Evolutionary conservation across 2,113 vertebrate genomes (phyloP).

Genomic region (Edolisoma coerulescens): DNA sequence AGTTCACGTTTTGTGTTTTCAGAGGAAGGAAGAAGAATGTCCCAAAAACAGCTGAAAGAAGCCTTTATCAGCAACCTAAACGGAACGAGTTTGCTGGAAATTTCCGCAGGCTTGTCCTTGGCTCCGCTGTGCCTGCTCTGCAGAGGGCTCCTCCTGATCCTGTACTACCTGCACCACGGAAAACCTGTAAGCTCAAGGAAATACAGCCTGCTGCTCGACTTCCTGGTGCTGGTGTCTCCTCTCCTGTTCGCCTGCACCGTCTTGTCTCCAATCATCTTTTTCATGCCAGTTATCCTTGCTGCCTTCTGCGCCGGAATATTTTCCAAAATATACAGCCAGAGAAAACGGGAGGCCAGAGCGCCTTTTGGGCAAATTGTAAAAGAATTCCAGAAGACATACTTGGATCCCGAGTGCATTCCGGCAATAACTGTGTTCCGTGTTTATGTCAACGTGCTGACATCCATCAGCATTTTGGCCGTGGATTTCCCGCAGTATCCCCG

Average conservation of each 20-base stretch:
- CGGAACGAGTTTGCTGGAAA: slow-evolving; percentile 86
- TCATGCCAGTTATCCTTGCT: slow-evolving; percentile 56
- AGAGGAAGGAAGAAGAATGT: slow-evolving; percentile 74
- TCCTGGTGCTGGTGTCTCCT: slow-evolving; percentile 79
- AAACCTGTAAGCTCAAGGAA: slow-evolving; percentile 59
- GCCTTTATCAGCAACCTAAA: slow-evolving; percentile 90
- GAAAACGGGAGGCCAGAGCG: neutral
- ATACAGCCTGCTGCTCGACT: slow-evolving; percentile 81
- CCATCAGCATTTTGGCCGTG: slow-evolving; percentile 90
- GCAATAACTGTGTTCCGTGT: slow-evolving; percentile 86
- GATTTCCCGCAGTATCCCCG: slow-evolving; percentile 92
- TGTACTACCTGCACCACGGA: slow-evolving; percentile 62
- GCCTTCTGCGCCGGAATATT: slow-evolving; percentile 58
- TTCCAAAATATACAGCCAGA: slow-evolving; percentile 64
- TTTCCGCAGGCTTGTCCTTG: slow-evolving; percentile 78
- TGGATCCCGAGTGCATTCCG: slow-evolving; percentile 78
- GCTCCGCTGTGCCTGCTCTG: slow-evolving; percentile 80
- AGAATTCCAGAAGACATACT: slow-evolving; percentile 69
- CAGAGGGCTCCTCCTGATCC: slow-evolving; percentile 82
- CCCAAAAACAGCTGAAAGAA: slow-evolving; percentile 82
- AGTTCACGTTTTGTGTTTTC: neutral
- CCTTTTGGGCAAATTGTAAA: slow-evolving; percentile 46
- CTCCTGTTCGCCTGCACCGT: slow-evolving; percentile 82
- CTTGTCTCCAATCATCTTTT: slow-evolving; percentile 70
- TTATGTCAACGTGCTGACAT: slow-evolving; percentile 83